Evolutionary conservation across 2,888 invertebrate genomes (phyloP).

Genomic region (Philereme transversata): DNA sequence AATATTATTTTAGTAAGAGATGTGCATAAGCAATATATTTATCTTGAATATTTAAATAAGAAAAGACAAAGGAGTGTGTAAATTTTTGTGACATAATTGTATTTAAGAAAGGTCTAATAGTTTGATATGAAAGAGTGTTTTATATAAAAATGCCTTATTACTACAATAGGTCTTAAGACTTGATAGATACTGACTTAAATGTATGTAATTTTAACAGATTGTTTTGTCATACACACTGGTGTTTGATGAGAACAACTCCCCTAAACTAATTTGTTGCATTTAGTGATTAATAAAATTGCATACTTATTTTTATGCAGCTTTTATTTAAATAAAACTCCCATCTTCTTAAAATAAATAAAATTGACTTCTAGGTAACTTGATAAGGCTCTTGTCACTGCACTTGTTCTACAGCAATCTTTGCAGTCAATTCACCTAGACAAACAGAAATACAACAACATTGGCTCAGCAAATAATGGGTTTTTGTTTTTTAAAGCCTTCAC

Average conservation of each 20-base stretch:
- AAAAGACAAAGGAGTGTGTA: constrained; percentile 69
- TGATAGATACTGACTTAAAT: constrained; percentile 81
- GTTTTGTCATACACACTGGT: constrained; percentile 68
- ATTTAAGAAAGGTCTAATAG: constrained; percentile 76
- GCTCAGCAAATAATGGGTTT: too few relatives aligned
- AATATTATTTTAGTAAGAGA: constrained; percentile 64
- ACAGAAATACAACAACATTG: too few relatives aligned
- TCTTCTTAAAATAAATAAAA: not conserved
- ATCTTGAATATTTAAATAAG: constrained; percentile 51
- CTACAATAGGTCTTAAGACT: constrained; percentile 81
- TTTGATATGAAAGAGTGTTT: constrained; percentile 81
- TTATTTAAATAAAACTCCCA: constrained; percentile 37
- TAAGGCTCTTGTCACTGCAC: constrained; percentile 25
- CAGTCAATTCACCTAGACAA: constrained; percentile 47
- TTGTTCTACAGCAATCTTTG: constrained; percentile 41
- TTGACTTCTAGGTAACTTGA: too few relatives aligned
- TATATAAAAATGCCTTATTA: constrained; percentile 83
- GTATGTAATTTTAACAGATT: constrained; percentile 64
- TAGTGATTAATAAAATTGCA: constrained; percentile 83
- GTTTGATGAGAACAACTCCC: constrained; percentile 70
- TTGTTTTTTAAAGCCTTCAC: too few relatives aligned
- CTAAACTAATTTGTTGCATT: constrained; percentile 82
- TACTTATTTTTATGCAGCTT: constrained; percentile 73
- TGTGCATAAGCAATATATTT: constrained; percentile 71
- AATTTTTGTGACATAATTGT: constrained; percentile 70